Evolutionary conservation across 2,888 invertebrate species (phyloP), one percentile per base, ranked within the genome.

Genomic region (Cryptophagus acutangulus): DNA sequence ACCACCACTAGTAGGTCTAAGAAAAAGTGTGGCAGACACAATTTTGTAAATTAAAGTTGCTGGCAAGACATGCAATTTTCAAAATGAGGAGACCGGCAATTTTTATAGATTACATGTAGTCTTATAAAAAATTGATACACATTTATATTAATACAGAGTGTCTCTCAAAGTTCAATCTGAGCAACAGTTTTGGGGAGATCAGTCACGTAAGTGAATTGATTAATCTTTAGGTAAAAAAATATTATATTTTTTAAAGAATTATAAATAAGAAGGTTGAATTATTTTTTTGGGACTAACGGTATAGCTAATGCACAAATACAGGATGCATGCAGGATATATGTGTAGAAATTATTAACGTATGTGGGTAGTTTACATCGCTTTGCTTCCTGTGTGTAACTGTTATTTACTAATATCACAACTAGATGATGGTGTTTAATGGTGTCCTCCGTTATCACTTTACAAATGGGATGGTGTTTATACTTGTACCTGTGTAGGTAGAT

Each of bases 31-130:
- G n/a, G n/a, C 20, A 35, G 13, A 20, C 15, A 20, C 9, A 13
- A 35, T 35, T 35, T 24, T 20, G 24, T 35, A 24, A 35, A 35
- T 35, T 34, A 13, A 9, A 20, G 34, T 17, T 9, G 34, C n/a
- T 10, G n/a, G 17, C 18, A 34, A 34, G 14, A 34, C 34, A 34
- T 34, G 35, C 35, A 35, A 35, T 24, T 35, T 35, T 17, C 9
- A 34, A 34, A 34, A 20, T 20, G 34, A 34, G 18, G 18, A 34
- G 10, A 5, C 6, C 10, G 13, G 2, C 24, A 20, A 20, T n/a
- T 20, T 20, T 20, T 20, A 20, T 20, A 18, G 10, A 17, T 10
- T 18, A 1, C 17, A 3, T 17, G 15, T 9, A 17, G 18, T n/a
- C 18, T 12, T 18, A 9, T 17, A 18, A 33, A 33, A n/a, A 33